phyloP scores from a whole-genome alignment of 2,888 invertebrate genomes.

The Sarcophaga variegata region DNA sequence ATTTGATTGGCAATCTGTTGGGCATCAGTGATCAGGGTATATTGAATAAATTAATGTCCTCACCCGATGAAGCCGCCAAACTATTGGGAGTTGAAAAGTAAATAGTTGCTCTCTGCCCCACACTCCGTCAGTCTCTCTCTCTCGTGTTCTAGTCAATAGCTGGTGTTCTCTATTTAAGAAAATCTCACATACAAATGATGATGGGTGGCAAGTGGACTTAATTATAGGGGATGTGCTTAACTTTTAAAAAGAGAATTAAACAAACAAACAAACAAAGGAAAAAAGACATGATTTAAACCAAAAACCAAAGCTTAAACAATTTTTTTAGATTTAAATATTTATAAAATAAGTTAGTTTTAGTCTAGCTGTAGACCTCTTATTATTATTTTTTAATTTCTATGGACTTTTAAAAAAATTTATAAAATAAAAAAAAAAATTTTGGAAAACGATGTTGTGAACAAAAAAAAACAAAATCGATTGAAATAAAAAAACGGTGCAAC shows the following conservation, averaged over 20 bases:
- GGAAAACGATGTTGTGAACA: slow-evolving; percentile 54
- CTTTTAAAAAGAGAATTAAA: slow-evolving; percentile 29
- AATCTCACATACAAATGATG: not conserved
- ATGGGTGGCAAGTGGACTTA: too few species aligned
- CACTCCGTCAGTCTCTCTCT: slow-evolving; percentile 5
- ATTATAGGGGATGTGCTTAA: not conserved
- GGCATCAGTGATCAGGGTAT: slow-evolving; percentile 93
- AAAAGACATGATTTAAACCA: slow-evolving; percentile 65
- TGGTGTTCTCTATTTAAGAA: slow-evolving; percentile 47
- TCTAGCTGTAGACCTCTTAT: not conserved
- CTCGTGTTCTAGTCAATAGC: slow-evolving; percentile 70
- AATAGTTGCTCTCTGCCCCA: slow-evolving; percentile 45
- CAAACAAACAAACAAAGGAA: slow-evolving; percentile 36
- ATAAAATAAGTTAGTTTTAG: slow-evolving; percentile 39
- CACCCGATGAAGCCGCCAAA: slow-evolving; percentile 93
- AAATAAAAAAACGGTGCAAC: slow-evolving; percentile 63
- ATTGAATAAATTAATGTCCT: slow-evolving; percentile 92
- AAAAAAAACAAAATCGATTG: slow-evolving; percentile 34
- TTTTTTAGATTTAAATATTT: slow-evolving; percentile 54
- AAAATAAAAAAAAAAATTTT: slow-evolving; percentile 17
- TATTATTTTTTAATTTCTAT: not conserved
- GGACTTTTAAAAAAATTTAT: not conserved
- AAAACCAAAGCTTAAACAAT: slow-evolving; percentile 66
- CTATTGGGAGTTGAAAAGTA: slow-evolving; percentile 90
- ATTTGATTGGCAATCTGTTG: slow-evolving; percentile 93